Evolutionary conservation across 1,140 invertebrate genomes (phyloP), one percentile per base, ranked within the genome.

Genomic region (Trichomalopsis sarcophagae): DNA sequence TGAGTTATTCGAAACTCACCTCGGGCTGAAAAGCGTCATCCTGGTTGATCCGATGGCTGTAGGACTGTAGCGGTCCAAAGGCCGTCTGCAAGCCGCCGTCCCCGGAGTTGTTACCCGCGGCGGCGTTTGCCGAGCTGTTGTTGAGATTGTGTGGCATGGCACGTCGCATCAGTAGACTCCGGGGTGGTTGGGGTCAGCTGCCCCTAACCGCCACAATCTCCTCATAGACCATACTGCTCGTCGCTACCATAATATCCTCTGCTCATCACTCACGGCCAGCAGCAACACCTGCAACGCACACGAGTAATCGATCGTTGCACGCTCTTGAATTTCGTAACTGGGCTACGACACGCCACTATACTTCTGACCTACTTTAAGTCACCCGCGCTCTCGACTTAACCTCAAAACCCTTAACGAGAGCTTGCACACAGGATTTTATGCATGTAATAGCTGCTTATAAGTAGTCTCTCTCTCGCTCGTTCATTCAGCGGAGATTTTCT

Each of bases 171-270:
- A 92, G 91, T 79, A 93, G 91, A 86, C 88, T 93, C 87, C 93
- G 93, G 88, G 93, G 92, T 82, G 92, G 93, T 90, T 93, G 93
- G 91, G 93, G 93, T 93, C 93, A 94, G 93, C 93, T 94, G 89
- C 91, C 93, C 91, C 91, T 44, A 84, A 92, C 90, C 84, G 91
- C 91, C 44, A 91, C 91, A 86, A 93, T 92, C 88, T 93, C 93
- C 87, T 94, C 93, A 91, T 93, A 93, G 86, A 94, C 93, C 69
- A 50, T 81, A 36, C 84, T 81, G 71, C 78, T 85, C n/a, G 84
- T 85, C 40, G 84, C 84, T 23, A 85, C 84, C 84, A 85, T 85
- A 17, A 47, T 50, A 2, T 62, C 55, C 21, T n/a, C 21, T 9
- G 68, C 74, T 81, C 84, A 85, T 81, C 17, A 0, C 50, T 17